A percentile compares a stretch with the other conserved stretches of the same genome.
These are phyloP conservation scores for Oppia nitens DNA, from an alignment of 1,140 invertebrate species.

Conservation along the genomic window DNA sequence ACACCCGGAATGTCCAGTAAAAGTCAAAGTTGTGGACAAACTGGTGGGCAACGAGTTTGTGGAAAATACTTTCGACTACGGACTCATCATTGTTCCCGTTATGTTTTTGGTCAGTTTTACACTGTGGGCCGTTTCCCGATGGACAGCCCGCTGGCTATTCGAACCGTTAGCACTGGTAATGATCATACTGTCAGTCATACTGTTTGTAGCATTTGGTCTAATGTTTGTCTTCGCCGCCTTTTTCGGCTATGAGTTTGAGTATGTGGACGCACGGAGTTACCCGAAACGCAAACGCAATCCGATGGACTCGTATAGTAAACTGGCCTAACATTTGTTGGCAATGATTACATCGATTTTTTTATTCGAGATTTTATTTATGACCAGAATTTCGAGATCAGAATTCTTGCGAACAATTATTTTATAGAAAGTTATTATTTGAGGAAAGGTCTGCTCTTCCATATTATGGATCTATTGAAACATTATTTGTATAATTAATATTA, in stretches of 20 bases:
- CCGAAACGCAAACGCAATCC: conserved; percentile 10
- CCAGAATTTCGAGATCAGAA: too few relatives aligned
- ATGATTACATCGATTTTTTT: too few relatives aligned
- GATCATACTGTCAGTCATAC: background rate
- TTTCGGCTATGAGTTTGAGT: conserved; percentile 13
- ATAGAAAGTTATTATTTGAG: too few relatives aligned
- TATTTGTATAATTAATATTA: too few relatives aligned
- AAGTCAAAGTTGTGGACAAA: conserved; percentile 4
- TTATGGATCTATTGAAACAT: too few relatives aligned
- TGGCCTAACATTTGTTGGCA: conserved; percentile 24
- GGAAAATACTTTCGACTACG: conserved; percentile 10
- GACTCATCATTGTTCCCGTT: conserved; percentile 4
- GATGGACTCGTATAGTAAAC: conserved; percentile 5
- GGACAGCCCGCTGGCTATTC: background rate
- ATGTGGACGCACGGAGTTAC: conserved; percentile 1
- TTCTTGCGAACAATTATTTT: too few relatives aligned
- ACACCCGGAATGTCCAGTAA: conserved; percentile 12
- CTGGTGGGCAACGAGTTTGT: conserved; percentile 6
- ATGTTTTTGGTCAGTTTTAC: conserved; percentile 10
- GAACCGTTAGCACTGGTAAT: background rate
- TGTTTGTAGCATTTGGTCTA: conserved; percentile 5
- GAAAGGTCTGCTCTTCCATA: too few relatives aligned
- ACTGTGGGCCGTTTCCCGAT: conserved; percentile 7
- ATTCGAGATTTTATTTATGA: too few relatives aligned
- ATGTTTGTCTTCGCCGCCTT: conserved; percentile 13